A percentile compares a stretch with the other conserved stretches of the same genome.
These are phyloP conservation scores for Phylloscopus trochiloides DNA, from an alignment of 2,113 vertebrate species.

Conservation along the genomic window DNA sequence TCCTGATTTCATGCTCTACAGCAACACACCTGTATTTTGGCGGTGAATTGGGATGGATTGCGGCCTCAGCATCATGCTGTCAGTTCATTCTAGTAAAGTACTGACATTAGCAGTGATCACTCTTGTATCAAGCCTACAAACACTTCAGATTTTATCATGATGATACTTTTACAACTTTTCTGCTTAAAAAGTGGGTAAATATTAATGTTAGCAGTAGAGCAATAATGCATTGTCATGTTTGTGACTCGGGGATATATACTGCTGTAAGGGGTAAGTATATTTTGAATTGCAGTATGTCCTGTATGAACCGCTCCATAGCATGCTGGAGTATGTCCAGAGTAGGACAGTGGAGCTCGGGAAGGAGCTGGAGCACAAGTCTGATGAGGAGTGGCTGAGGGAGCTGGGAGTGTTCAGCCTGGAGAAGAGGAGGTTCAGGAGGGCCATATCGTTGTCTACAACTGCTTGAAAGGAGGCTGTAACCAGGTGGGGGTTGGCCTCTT, in stretches of 20 bases:
- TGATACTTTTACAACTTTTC: neutral
- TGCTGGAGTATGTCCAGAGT: neutral
- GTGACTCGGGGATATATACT: neutral
- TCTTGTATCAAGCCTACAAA: neutral
- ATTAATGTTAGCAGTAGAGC: neutral
- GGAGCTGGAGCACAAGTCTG: neutral
- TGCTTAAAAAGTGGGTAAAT: neutral
- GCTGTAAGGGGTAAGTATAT: neutral
- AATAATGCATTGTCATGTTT: neutral
- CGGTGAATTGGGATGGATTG: neutral
- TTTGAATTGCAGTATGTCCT: neutral
- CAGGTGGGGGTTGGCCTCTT: neutral
- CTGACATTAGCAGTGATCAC: neutral
- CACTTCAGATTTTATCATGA: neutral
- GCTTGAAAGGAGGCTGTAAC: neutral
- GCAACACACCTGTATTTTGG: neutral
- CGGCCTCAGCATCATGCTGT: neutral
- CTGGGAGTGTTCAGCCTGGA: neutral
- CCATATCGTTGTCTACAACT: neutral
- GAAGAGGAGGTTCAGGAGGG: neutral
- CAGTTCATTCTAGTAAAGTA: neutral
- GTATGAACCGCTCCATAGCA: fast-evolving
- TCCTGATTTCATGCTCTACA: no score
- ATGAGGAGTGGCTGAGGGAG: neutral
- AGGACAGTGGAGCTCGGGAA: neutral